Evolutionary conservation across 1,140 invertebrate species (phyloP), one percentile per base, ranked within the genome.

Genomic region (Lamellibrachia luymesi): DNA sequence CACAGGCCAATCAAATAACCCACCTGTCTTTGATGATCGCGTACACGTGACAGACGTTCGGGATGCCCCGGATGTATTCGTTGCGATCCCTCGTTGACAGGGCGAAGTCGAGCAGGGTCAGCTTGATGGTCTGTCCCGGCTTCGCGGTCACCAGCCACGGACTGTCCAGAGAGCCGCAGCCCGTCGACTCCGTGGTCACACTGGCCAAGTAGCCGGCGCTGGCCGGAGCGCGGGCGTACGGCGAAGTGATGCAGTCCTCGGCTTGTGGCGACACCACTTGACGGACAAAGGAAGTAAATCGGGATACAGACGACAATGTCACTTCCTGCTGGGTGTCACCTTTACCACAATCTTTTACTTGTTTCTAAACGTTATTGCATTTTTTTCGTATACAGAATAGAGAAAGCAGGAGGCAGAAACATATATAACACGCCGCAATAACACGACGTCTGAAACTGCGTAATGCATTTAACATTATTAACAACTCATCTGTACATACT

Each of bases 151-250:
- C 56, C 38, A 94, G 38, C 93, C 93, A 94, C 10, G 93, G 93
- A 80, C 49, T 51, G 4, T 92, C 91, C n/a, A 91, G 52, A 38
- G 91, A 93, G 8, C 93, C 93, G 50, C 92, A 93, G 8, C 50
- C 51, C 50, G 93, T 93, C 92, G 92, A 92, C 25, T 94, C 93
- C 4, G 93, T 94, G 38, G 92, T 92, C 50, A 94, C 27, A 91
- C 91, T 94, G 90, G 92, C 93, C 49, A 94, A 56, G 91, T 94
- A 94, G 50, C 92, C 93, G 38, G 56, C n/a, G 17, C 49, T 91
- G 91, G 91, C 91, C 49, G 49, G 49, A 17, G 13, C 64, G 2
- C 64, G 64, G 64, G 64, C 64, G 13, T 80, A 80, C 13, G 64
- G 64, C 2, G 64, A 80, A 10, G 64, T 80, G 64, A 80, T 80